Conservation (phyloP, 2,113 vertebrate genomes). For the Kryptolebias marmoratus region DNA sequence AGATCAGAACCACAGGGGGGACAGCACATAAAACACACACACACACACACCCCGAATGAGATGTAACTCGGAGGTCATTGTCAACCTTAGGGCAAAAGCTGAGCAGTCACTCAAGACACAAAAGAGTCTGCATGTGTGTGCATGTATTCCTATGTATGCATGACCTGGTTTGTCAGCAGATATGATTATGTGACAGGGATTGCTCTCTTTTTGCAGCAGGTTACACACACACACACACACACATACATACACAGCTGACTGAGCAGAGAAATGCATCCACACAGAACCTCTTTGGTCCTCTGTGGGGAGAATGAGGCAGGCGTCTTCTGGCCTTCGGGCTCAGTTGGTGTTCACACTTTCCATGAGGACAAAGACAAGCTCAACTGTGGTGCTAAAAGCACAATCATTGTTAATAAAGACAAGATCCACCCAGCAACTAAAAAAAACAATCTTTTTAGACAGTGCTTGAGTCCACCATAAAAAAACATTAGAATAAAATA, state of each 20-base stretch:
- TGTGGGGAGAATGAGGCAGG: slow-evolving; percentile 19
- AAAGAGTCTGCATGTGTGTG: slow-evolving; percentile 9
- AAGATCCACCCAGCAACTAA: no score
- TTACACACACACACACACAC: slow-evolving; percentile 34
- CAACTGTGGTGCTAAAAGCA: slow-evolving; percentile 1
- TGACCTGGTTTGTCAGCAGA: slow-evolving; percentile 62
- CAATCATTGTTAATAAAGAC: background rate
- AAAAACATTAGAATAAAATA: no score
- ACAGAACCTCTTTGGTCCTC: background rate
- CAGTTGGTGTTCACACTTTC: slow-evolving; percentile 24
- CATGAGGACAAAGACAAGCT: slow-evolving; percentile 12
- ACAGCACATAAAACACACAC: slow-evolving; percentile 8
- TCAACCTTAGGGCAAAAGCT: slow-evolving; percentile 54
- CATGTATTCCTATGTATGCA: slow-evolving; percentile 2
- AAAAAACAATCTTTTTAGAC: no score
- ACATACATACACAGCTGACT: slow-evolving; percentile 5
- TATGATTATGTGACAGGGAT: slow-evolving; percentile 35
- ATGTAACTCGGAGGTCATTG: slow-evolving; percentile 53
- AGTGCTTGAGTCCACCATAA: no score
- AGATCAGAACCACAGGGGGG: slow-evolving; percentile 10
- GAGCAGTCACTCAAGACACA: slow-evolving; percentile 57
- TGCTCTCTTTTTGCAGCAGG: slow-evolving; percentile 45
- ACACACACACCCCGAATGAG: slow-evolving; percentile 7
- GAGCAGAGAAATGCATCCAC: background rate
- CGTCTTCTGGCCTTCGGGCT: slow-evolving; percentile 14